A percentile compares a stretch with the other conserved stretches of the same genome.
Evolutionary conservation across 2,797 vertebrate species (phyloP).

Genomic region (Artibeus jamaicensis): DNA sequence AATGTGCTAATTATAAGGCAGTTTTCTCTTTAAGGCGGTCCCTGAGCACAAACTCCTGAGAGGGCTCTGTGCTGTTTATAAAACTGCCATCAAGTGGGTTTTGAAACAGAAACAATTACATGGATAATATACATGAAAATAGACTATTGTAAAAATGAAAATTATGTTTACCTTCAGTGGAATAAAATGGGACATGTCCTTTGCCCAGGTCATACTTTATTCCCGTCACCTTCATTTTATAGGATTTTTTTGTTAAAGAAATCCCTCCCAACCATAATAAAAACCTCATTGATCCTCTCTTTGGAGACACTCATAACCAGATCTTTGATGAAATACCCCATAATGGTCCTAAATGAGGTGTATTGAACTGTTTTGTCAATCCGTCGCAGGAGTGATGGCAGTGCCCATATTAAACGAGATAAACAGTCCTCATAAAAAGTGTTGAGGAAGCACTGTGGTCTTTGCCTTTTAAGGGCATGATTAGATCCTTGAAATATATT

Average conservation of each 20-base stretch:
- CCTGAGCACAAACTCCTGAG: slow-evolving; percentile 10
- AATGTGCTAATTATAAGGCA: slow-evolving; percentile 59
- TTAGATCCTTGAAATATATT: slow-evolving; percentile 27
- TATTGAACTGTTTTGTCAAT: slow-evolving; percentile 83
- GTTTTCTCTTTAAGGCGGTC: slow-evolving; percentile 56
- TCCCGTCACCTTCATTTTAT: slow-evolving; percentile 71
- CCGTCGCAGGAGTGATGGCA: slow-evolving; percentile 73
- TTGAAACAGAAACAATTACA: slow-evolving; percentile 66
- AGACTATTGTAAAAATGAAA: slow-evolving; percentile 30
- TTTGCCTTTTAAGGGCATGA: not conserved
- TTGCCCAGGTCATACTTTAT: slow-evolving; percentile 62
- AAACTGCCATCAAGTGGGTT: slow-evolving; percentile 63
- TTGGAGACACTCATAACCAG: slow-evolving; percentile 77
- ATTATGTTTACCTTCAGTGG: slow-evolving; percentile 44
- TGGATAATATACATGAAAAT: slow-evolving; percentile 56
- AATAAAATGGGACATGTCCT: slow-evolving; percentile 48
- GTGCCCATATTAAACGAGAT: slow-evolving; percentile 72
- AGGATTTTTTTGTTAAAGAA: slow-evolving; percentile 61
- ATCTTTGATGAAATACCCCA: slow-evolving; percentile 82
- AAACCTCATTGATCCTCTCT: slow-evolving; percentile 80
- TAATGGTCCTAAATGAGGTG: slow-evolving; percentile 82
- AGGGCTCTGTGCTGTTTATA: not conserved
- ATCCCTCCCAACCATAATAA: slow-evolving; percentile 77
- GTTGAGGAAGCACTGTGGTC: not conserved
- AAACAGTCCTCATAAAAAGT: slow-evolving; percentile 45